phyloP scores from a whole-genome alignment of 2,888 invertebrate genomes.

The Melanophora roralis region DNA sequence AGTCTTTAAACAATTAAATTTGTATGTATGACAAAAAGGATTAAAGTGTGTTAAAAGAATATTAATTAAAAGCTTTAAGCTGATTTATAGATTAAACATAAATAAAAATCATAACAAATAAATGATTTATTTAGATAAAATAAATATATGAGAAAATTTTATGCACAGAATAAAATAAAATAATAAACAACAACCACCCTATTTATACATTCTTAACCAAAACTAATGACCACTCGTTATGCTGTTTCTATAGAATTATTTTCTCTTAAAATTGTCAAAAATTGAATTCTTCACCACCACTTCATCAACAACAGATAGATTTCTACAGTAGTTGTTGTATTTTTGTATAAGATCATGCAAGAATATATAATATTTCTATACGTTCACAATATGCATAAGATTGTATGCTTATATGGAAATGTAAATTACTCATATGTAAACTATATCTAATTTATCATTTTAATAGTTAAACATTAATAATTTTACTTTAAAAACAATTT shows the following conservation, averaged over 20 bases:
- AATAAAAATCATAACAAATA: constrained; percentile 18
- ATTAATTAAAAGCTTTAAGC: background rate
- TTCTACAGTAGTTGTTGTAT: too few species aligned
- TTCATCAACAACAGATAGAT: background rate
- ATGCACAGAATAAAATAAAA: too few species aligned
- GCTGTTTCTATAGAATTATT: background rate
- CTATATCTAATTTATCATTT: constrained; percentile 58
- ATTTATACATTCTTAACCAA: background rate
- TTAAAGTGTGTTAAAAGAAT: constrained; percentile 40
- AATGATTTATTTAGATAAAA: constrained; percentile 36
- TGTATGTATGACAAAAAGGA: constrained; percentile 28
- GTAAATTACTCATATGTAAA: constrained; percentile 48
- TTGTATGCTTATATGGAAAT: background rate
- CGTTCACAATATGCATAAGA: background rate
- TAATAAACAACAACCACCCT: constrained; percentile 7
- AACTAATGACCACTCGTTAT: constrained; percentile 54
- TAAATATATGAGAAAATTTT: background rate
- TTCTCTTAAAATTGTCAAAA: constrained; percentile 22
- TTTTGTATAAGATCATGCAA: too few species aligned
- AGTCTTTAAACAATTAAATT: constrained; percentile 21
- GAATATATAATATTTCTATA: background rate
- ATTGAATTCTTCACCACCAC: constrained; percentile 30
- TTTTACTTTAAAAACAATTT: constrained; percentile 60
- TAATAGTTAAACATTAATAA: constrained; percentile 62
- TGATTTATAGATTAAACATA: constrained; percentile 53